These are phyloP conservation scores for Asobara japonica DNA, from an alignment of 1,140 invertebrate species.

Conservation along the genomic window DNA sequence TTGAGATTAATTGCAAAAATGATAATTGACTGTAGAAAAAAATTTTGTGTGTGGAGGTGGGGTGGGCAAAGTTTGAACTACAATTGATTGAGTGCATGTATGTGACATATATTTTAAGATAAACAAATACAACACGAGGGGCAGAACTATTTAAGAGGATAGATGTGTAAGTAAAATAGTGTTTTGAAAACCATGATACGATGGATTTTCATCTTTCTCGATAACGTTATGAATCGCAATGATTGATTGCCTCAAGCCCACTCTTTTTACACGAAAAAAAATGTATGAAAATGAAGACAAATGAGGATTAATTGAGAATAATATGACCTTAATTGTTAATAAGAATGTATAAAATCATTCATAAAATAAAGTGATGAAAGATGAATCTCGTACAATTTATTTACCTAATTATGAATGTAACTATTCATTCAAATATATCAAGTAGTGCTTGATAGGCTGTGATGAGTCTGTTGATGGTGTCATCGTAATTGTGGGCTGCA, in stretches of 20 bases:
- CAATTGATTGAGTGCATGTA: conserved; percentile 1
- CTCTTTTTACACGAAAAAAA: conserved; percentile 39
- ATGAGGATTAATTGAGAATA: conserved; percentile 27
- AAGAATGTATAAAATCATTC: conserved; percentile 55
- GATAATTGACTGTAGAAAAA: conserved; percentile 10
- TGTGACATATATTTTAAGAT: conserved; percentile 26
- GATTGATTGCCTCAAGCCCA: conserved; percentile 25
- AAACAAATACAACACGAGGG: conserved; percentile 9
- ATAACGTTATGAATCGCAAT: too few species aligned
- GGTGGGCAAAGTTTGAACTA: neutral
- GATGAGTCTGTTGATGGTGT: too few species aligned
- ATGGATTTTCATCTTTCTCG: neutral
- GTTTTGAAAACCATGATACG: neutral
- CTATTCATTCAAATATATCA: neutral
- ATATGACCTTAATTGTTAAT: conserved; percentile 52
- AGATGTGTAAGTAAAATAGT: neutral
- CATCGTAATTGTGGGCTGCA: too few species aligned
- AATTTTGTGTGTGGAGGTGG: neutral
- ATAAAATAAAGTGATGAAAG: conserved; percentile 56
- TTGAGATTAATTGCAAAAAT: conserved; percentile 3
- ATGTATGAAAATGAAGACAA: conserved; percentile 11
- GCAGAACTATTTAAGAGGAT: neutral
- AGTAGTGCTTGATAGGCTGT: too few species aligned
- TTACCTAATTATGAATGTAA: neutral
- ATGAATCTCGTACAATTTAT: conserved; percentile 41